phyloP scores from a whole-genome alignment of 2,797 vertebrate species.

The Phrynocephalus guinanensis region DNA sequence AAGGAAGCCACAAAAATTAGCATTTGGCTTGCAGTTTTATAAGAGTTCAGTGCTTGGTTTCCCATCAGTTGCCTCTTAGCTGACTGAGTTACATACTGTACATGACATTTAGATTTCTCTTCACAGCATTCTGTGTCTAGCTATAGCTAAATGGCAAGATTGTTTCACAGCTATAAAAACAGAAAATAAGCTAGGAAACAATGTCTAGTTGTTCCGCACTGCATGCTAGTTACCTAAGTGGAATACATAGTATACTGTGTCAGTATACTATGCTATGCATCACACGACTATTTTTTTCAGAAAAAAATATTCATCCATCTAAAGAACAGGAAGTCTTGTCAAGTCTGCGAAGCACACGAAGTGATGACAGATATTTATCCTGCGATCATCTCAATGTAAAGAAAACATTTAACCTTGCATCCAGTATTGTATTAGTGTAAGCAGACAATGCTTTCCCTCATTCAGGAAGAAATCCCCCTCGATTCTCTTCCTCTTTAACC shows the following conservation, averaged over 20 bases:
- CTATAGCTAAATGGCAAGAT: conserved; percentile 48
- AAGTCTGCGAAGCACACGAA: background rate
- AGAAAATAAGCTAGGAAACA: conserved; percentile 30
- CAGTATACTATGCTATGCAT: conserved; percentile 49
- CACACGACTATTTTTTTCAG: conserved; percentile 19
- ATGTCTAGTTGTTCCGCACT: conserved; percentile 36
- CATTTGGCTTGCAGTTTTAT: background rate
- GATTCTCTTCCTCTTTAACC: background rate
- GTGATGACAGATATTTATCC: background rate
- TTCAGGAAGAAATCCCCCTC: background rate
- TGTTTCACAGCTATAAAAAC: conserved; percentile 43
- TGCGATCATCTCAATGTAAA: background rate
- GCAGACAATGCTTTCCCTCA: background rate
- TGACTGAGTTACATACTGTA: background rate
- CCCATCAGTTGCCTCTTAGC: background rate
- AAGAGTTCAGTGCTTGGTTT: background rate
- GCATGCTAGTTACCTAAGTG: conserved; percentile 55
- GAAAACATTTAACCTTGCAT: background rate
- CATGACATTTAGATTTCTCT: background rate
- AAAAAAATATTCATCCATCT: background rate
- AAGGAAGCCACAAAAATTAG: background rate
- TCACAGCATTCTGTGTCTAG: conserved; percentile 29
- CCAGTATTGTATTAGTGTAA: background rate
- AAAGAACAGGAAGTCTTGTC: background rate
- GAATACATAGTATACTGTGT: background rate